phyloP scores from a whole-genome alignment of 2,888 invertebrate species.

The Zaprionus bogoriensis region DNA sequence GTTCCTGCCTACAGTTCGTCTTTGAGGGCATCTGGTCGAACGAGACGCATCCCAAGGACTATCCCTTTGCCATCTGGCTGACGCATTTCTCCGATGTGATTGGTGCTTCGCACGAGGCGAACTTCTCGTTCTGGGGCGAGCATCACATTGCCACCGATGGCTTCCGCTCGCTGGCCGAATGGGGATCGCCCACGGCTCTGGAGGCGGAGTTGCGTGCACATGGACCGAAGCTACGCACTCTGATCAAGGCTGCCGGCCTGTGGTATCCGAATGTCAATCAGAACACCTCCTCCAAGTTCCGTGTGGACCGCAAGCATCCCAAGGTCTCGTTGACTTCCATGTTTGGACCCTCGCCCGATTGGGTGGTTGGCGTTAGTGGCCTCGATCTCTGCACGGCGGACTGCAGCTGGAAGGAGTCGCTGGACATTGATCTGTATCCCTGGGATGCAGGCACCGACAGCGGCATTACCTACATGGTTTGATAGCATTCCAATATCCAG shows the following conservation, averaged over 20 bases:
- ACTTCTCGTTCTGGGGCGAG: slow-evolving; percentile 96
- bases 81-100: slow-evolving; percentile 99
- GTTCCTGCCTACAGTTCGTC: slow-evolving; percentile 85
- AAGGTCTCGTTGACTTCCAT: slow-evolving; percentile 93
- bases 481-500: slow-evolving; percentile 14
- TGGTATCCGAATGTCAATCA: slow-evolving; percentile 95
- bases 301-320: slow-evolving; percentile 92
- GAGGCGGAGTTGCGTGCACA: slow-evolving; percentile 95
- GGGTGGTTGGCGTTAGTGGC: slow-evolving; percentile 96
- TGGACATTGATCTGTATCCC: slow-evolving; percentile 93
- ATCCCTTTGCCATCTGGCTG: slow-evolving; percentile 93
- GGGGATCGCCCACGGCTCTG: slow-evolving; percentile 92
- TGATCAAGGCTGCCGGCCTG: slow-evolving; percentile 94
- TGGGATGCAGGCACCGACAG: slow-evolving; percentile 98
- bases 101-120: slow-evolving; percentile 95
- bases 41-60: slow-evolving; percentile 97
- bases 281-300: slow-evolving; percentile 91
- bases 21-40: slow-evolving; percentile 98
- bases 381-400: slow-evolving; percentile 93
- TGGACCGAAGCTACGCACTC: slow-evolving; percentile 89
- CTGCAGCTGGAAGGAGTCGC: slow-evolving; percentile 94
- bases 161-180: slow-evolving; percentile 88
- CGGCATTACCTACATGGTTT: slow-evolving; percentile 95
- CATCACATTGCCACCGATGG: slow-evolving; percentile 94
- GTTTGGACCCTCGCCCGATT: slow-evolving; percentile 98